Conservation (phyloP, 2,797 vertebrate species). For the Sandelia bainsii region DNA sequence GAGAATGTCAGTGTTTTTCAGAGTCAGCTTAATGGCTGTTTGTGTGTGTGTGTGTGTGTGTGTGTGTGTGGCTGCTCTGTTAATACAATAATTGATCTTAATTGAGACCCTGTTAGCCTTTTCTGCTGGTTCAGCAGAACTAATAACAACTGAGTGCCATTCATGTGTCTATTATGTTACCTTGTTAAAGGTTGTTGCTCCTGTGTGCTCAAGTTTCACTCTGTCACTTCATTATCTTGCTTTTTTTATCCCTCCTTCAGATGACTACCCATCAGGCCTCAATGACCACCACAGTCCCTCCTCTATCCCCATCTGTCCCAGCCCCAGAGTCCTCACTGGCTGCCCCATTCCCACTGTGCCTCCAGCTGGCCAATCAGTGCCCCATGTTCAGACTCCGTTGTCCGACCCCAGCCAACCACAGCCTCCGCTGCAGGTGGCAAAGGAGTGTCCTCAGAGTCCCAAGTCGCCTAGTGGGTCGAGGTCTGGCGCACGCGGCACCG, state of each 20-base stretch:
- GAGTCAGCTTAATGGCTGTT: slow-evolving; percentile 7
- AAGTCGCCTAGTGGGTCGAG: slow-evolving; percentile 94
- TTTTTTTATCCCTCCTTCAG: slow-evolving; percentile 62
- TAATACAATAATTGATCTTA: slow-evolving; percentile 63
- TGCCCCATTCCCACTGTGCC: slow-evolving; percentile 95
- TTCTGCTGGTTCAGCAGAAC: slow-evolving; percentile 57
- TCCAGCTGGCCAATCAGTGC: slow-evolving; percentile 93
- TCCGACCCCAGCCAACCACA: slow-evolving; percentile 89
- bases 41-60: slow-evolving; percentile 25
- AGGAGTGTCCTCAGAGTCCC: slow-evolving; percentile 94
- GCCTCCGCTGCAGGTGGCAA: slow-evolving; percentile 88
- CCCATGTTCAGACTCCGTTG: slow-evolving; percentile 92
- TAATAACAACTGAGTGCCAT: slow-evolving; percentile 39
- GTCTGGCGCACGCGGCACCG: slow-evolving; percentile 85
- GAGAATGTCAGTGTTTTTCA: slow-evolving; percentile 22
- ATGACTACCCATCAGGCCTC: slow-evolving; percentile 88
- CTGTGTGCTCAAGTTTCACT: slow-evolving; percentile 15
- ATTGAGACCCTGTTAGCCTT: slow-evolving; percentile 53
- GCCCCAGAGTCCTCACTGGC: slow-evolving; percentile 92
- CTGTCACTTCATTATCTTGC: slow-evolving; percentile 24
- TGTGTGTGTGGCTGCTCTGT: slow-evolving; percentile 21
- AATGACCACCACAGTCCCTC: slow-evolving; percentile 92
- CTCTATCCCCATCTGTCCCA: slow-evolving; percentile 90
- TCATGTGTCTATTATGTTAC: slow-evolving; percentile 32
- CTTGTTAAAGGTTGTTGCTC: slow-evolving; percentile 46